Evolutionary conservation across 2,113 vertebrate genomes (phyloP).

Genomic region (Ophiodon elongatus): DNA sequence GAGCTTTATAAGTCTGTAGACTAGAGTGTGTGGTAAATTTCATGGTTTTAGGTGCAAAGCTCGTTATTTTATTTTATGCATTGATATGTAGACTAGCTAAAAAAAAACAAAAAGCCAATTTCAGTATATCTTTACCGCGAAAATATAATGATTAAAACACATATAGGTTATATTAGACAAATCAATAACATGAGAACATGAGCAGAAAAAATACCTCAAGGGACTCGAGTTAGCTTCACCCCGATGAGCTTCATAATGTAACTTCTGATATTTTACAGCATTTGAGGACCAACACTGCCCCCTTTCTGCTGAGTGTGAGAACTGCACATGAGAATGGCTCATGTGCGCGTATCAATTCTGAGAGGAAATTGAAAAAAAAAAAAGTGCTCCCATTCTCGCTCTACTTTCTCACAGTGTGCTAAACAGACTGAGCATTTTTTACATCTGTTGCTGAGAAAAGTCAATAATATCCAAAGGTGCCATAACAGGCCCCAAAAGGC

Average conservation of each 20-base stretch:
- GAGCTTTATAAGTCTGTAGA: neutral
- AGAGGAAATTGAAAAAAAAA: neutral
- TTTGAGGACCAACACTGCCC: slow-evolving; percentile 29
- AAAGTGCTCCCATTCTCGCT: neutral
- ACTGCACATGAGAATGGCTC: neutral
- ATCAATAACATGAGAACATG: neutral
- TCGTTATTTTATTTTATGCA: neutral
- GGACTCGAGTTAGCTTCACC: neutral
- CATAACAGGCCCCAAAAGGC: neutral
- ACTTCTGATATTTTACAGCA: neutral
- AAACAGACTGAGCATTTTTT: neutral
- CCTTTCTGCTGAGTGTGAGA: slow-evolving; percentile 6
- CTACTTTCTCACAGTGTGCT: neutral
- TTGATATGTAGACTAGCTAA: neutral
- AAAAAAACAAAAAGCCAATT: neutral
- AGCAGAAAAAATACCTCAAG: neutral
- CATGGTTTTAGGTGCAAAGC: neutral
- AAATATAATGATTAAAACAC: neutral
- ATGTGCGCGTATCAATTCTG: neutral
- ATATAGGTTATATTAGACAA: neutral
- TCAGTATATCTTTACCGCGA: neutral
- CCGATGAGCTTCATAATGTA: neutral
- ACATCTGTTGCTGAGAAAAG: neutral
- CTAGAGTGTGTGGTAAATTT: neutral
- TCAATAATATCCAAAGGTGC: neutral